Percentiles rank a stretch among this genome's conserved stretches.
phyloP scores from a whole-genome alignment of 2,888 invertebrate species.

The Platycheirus rosarum region DNA sequence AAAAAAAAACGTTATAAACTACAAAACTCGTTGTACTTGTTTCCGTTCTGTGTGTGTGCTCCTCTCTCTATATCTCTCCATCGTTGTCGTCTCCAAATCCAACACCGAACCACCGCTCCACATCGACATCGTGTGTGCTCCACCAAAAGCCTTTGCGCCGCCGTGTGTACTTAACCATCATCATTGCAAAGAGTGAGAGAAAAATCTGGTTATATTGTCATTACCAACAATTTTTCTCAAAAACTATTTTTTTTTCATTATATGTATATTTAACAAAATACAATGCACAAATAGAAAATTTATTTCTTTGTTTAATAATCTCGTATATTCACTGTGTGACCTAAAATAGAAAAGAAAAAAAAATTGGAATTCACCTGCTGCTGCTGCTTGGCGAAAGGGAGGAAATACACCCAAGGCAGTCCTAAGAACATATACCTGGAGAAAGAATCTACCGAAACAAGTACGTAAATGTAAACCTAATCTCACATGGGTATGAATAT shows the following conservation, averaged over 20 bases:
- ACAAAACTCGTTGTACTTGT: conserved; percentile 73
- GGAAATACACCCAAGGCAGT: conserved; percentile 27
- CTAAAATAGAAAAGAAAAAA: conserved; percentile 23
- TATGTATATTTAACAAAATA: conserved; percentile 43
- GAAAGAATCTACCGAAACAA: conserved; percentile 19
- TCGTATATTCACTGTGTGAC: conserved; percentile 50
- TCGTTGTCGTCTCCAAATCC: conserved; percentile 40
- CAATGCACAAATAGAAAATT: conserved; percentile 69
- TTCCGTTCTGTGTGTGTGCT: conserved; percentile 67
- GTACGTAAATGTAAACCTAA: conserved; percentile 22
- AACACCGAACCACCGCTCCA: conserved; percentile 24
- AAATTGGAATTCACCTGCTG: conserved; percentile 52
- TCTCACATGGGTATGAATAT: not conserved
- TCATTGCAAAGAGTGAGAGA: conserved; percentile 61
- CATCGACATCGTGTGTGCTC: conserved; percentile 41
- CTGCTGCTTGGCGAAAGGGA: conserved; percentile 20
- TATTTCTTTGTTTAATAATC: conserved; percentile 66
- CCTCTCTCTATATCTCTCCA: conserved; percentile 59
- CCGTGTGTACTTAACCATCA: conserved; percentile 66
- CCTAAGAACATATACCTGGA: conserved; percentile 24
- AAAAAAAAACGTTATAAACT: conserved; percentile 52
- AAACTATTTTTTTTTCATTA: conserved; percentile 23
- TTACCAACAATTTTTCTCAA: too few species aligned
- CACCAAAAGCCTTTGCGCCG: conserved; percentile 64
- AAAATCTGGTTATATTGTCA: conserved; percentile 55